A percentile compares a stretch with the other conserved stretches of the same genome.
These are phyloP conservation scores for Centruroides vittatus DNA, from an alignment of 1,140 invertebrate species.

Conservation along the genomic window DNA sequence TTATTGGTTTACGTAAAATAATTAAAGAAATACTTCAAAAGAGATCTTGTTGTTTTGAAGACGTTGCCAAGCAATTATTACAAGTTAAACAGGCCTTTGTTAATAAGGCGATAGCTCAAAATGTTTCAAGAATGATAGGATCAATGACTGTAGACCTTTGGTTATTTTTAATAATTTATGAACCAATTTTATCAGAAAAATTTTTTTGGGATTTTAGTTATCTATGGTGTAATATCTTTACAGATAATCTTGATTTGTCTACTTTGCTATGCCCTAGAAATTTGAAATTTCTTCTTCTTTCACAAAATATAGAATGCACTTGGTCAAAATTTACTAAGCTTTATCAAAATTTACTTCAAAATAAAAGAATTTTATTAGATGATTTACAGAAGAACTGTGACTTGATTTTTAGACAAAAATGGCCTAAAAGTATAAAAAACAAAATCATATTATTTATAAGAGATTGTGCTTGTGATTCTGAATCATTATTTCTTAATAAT, in stretches of 20 bases:
- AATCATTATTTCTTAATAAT: too few relatives aligned
- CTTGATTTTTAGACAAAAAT: background rate
- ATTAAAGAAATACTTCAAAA: background rate
- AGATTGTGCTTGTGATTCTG: too few relatives aligned
- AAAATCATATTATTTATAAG: too few relatives aligned
- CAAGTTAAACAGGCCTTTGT: background rate
- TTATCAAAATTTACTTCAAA: background rate
- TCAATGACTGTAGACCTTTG: background rate
- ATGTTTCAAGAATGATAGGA: background rate
- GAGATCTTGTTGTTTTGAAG: background rate
- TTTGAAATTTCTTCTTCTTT: background rate
- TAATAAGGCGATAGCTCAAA: background rate
- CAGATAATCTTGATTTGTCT: background rate
- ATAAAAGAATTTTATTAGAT: background rate
- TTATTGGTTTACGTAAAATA: background rate
- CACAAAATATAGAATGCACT: slow-evolving; percentile 1
- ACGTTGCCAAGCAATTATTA: background rate
- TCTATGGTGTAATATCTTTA: background rate
- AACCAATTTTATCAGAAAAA: background rate
- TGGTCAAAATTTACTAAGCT: background rate
- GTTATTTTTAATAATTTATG: background rate
- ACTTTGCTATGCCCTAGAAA: slow-evolving; percentile 2
- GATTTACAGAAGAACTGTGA: background rate
- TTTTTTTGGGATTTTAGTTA: background rate
- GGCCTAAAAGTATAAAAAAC: background rate